Conservation (phyloP, 35 echinoderm and acorn worm species). For the Lytechinus variegatus region DNA sequence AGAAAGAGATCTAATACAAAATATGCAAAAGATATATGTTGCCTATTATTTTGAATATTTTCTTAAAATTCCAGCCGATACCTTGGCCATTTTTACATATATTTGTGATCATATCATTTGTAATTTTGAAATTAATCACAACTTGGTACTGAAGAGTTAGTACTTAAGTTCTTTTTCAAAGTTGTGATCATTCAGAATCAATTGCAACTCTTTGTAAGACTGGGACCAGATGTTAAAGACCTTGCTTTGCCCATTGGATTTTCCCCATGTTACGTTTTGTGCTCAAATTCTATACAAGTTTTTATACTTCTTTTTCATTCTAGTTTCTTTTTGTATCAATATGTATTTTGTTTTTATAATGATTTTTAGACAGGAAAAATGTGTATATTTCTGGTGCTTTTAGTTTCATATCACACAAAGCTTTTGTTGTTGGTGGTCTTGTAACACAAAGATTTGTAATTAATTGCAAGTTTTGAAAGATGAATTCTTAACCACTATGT, state of each 20-base stretch:
- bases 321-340: not conserved
- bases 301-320: not conserved
- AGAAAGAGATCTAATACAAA: not conserved
- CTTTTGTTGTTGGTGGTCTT: not conserved
- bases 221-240: not conserved
- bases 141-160: no score
- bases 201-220: no score
- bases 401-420: not conserved
- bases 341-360: not conserved
- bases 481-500: no score
- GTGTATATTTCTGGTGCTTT: conserved; percentile 1
- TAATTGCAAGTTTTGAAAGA: no score
- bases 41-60: not conserved
- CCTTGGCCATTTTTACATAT: no score
- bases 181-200: no score
- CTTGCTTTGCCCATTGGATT: not conserved
- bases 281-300: not conserved
- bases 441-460: no score
- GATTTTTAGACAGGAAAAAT: not conserved
- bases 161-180: no score
- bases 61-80: not conserved
- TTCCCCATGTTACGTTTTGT: not conserved
- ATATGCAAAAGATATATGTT: not conserved
- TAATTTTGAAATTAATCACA: no score
- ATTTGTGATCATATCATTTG: no score